Conservation (phyloP, 2,113 vertebrate species). For the Coturnix japonica region DNA sequence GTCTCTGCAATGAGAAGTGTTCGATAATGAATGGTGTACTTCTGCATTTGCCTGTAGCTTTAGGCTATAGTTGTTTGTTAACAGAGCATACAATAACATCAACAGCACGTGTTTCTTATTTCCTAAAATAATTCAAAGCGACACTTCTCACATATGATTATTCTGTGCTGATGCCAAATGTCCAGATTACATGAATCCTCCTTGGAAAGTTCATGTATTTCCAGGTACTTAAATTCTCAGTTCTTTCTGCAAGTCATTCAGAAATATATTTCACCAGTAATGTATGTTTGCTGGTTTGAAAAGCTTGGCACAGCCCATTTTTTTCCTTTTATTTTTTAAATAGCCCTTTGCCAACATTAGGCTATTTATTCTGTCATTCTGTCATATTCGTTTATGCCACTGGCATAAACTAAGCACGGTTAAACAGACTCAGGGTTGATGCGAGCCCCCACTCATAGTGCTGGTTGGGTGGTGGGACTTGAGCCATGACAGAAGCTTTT, state of each 20-base stretch:
- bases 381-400: background rate
- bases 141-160: background rate
- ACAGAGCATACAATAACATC: background rate
- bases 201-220: background rate
- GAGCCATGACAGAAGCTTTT: background rate
- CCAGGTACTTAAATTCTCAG: background rate
- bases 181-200: background rate
- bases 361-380: background rate
- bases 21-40: background rate
- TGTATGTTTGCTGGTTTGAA: background rate
- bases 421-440: background rate
- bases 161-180: background rate
- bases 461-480: background rate
- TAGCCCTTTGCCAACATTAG: background rate
- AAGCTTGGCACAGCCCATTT: background rate
- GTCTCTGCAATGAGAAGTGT: background rate
- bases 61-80: background rate
- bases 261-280: background rate
- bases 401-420: background rate
- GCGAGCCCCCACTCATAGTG: background rate
- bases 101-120: background rate
- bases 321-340: background rate
- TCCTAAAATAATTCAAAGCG: conserved; percentile 21
- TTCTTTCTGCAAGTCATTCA: background rate
- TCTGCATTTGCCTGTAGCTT: background rate